These are phyloP conservation scores for Marmota flaviventris DNA, from an alignment of 2,113 vertebrate species.

Conservation along the genomic window DNA sequence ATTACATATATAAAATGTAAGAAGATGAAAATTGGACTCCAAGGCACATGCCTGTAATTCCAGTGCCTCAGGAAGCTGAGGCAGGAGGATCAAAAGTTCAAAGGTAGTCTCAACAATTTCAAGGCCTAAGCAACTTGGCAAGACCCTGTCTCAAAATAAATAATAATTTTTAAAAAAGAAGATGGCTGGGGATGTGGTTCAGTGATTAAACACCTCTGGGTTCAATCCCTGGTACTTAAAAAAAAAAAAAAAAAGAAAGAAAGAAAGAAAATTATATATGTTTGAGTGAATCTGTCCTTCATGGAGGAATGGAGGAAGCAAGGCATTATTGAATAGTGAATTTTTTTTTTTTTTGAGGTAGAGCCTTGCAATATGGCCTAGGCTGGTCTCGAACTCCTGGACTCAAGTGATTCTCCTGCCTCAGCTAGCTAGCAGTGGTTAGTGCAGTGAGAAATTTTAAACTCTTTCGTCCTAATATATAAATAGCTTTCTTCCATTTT, in stretches of 20 bases:
- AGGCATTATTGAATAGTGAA: neutral
- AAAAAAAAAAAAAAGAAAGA: too few species aligned
- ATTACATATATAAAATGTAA: neutral
- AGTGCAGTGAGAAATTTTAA: neutral
- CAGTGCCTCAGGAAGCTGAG: too few species aligned
- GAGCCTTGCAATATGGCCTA: neutral
- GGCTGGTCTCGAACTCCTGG: neutral
- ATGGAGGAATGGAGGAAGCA: constrained; percentile 1
- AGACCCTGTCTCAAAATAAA: too few species aligned
- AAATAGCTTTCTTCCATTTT: neutral
- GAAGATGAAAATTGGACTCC: neutral
- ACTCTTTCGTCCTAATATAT: neutral
- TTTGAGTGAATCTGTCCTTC: constrained; percentile 26
- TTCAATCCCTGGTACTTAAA: too few species aligned
- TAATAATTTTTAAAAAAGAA: too few species aligned
- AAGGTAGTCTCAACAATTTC: too few species aligned
- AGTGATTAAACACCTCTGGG: too few species aligned
- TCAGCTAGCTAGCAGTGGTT: neutral
- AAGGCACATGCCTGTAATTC: too few species aligned
- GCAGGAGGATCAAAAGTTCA: too few species aligned
- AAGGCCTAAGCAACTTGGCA: too few species aligned
- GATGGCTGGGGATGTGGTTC: too few species aligned
- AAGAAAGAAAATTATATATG: too few species aligned
- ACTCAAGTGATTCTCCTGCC: neutral
- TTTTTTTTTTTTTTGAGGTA: neutral